These are phyloP conservation scores for Paralvinella palmiformis DNA, from an alignment of 1,140 invertebrate species.

Conservation along the genomic window DNA sequence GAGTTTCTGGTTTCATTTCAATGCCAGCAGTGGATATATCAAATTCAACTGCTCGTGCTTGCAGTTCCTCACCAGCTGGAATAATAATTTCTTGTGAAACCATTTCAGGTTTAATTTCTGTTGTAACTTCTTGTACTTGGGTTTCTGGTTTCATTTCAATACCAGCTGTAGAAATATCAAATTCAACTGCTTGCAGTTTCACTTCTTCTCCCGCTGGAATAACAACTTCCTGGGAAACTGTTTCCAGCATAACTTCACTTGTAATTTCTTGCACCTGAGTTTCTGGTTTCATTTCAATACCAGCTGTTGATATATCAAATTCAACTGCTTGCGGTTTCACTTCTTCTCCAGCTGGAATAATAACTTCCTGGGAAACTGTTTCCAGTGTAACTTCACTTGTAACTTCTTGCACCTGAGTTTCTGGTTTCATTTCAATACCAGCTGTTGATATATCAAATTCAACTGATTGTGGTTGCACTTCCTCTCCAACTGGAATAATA, in stretches of 20 bases:
- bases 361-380: neutral
- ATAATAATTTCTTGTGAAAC: slow-evolving; percentile 1
- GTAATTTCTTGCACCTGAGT: neutral
- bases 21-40: slow-evolving; percentile 5
- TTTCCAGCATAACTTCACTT: neutral
- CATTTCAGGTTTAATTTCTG: neutral
- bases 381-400: neutral
- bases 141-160: neutral
- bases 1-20: neutral
- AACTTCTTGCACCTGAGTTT: neutral
- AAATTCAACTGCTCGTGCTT: neutral
- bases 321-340: slow-evolving; percentile 11
- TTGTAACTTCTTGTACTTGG: neutral
- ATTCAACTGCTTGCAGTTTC: neutral
- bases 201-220: neutral
- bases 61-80: slow-evolving; percentile 4
- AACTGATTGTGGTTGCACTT: slow-evolving; percentile 3
- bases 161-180: slow-evolving; percentile 14
- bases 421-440: neutral
- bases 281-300: neutral
- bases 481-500: neutral
- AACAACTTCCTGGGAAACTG: neutral
- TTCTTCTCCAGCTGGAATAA: slow-evolving; percentile 2
- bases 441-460: slow-evolving; percentile 12
- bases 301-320: slow-evolving; percentile 11